phyloP scores from a whole-genome alignment of 1,140 invertebrate species.

The Leucophenga varia region DNA sequence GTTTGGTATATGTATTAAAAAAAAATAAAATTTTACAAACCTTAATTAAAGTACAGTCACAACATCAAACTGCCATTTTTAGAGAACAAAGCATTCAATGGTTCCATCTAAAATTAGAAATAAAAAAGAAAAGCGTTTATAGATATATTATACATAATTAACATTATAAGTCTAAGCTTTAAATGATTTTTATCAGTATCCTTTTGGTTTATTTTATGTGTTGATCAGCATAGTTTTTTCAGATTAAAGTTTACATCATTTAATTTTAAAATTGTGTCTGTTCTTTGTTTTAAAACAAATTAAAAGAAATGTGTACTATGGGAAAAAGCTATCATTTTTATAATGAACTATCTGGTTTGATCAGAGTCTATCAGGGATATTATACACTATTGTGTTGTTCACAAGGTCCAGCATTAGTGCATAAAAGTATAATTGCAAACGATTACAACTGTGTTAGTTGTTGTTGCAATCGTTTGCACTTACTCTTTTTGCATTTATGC shows the following conservation, averaged over 20 bases:
- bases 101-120: no score
- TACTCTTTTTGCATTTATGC: no score
- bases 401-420: no score
- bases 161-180: neutral
- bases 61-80: no score
- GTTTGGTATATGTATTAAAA: neutral
- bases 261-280: neutral
- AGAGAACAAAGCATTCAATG: no score
- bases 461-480: no score
- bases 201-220: slow-evolving; percentile 33
- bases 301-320: neutral
- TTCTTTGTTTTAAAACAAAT: slow-evolving; percentile 2
- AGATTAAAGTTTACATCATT: slow-evolving; percentile 28
- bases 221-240: slow-evolving; percentile 28
- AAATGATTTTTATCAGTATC: slow-evolving; percentile 23
- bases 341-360: no score
- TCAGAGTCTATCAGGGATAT: no score
- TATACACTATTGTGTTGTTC: no score
- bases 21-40: neutral
- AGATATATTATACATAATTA: neutral
- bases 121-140: neutral
- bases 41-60: neutral
- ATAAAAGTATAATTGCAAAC: no score
- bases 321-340: neutral
- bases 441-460: no score